A percentile compares a stretch with the other conserved stretches of the same genome.
Conservation (phyloP, 2,113 vertebrate genomes). For the Collichthys lucidus region DNA sequence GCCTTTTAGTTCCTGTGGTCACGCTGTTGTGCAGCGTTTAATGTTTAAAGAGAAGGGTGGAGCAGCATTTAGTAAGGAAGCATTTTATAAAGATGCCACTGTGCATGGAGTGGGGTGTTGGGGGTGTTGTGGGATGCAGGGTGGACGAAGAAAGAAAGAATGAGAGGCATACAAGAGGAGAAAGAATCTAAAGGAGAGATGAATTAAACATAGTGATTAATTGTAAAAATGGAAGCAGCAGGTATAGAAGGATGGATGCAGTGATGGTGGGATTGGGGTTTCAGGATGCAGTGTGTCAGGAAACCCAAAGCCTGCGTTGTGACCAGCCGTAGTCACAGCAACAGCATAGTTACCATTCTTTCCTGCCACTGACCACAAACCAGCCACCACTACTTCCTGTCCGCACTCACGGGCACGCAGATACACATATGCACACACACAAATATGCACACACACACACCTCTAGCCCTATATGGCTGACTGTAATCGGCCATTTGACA, state of each 20-base stretch:
- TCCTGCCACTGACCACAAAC: constrained; percentile 84
- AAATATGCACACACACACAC: constrained; percentile 43
- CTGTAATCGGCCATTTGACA: constrained; percentile 68
- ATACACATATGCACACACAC: constrained; percentile 46
- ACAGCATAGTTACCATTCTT: constrained; percentile 86
- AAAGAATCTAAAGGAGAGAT: constrained; percentile 16
- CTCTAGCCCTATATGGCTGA: constrained; percentile 45
- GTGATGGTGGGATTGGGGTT: constrained; percentile 75
- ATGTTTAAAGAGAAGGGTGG: constrained; percentile 86
- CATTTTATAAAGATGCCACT: constrained; percentile 83
- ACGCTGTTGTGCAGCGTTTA: constrained; percentile 76
- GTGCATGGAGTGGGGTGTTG: constrained; percentile 73
- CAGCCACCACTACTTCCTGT: constrained; percentile 83
- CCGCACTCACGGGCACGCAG: constrained; percentile 59
- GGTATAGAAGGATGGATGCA: constrained; percentile 40
- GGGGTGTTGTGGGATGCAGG: constrained; percentile 49
- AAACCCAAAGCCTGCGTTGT: constrained; percentile 80
- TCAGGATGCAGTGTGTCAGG: constrained; percentile 72
- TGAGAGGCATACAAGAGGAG: neutral
- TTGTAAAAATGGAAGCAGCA: constrained; percentile 22
- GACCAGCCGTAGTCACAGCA: constrained; percentile 80
- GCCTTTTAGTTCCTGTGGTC: constrained; percentile 78
- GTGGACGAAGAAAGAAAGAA: constrained; percentile 62
- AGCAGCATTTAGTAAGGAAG: constrained; percentile 82
- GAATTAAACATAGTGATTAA: neutral